A percentile compares a stretch with the other conserved stretches of the same genome.
phyloP scores from a whole-genome alignment of 37 sponge, comb jelly and placozoan genomes.

The Mnemiopsis leidyi region DNA sequence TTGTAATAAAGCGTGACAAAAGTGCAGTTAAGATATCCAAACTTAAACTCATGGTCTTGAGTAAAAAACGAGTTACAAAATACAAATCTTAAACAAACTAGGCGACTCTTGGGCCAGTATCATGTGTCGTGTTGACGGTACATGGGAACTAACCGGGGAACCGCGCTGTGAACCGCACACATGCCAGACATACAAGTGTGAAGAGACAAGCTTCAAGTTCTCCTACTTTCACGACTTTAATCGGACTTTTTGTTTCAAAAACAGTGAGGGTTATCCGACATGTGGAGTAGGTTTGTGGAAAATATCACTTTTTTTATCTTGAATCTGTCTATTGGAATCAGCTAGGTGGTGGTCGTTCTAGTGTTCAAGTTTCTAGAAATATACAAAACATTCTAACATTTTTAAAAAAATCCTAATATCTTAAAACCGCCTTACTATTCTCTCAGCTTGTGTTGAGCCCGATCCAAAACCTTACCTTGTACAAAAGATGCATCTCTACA shows the following conservation, averaged over 20 bases:
- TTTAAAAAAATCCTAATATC: no score
- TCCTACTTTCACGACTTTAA: neutral
- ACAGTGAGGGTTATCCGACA: neutral
- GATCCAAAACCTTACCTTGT: neutral
- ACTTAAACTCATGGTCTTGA: no score
- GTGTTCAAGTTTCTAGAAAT: no score
- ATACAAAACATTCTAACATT: no score
- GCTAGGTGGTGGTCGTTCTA: no score
- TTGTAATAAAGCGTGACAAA: no score
- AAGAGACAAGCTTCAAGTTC: neutral
- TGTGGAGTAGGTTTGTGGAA: neutral
- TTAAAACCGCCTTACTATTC: no score
- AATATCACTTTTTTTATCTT: no score
- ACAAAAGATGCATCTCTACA: neutral
- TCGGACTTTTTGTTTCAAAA: neutral
- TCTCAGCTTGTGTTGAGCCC: neutral
- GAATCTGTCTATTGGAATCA: no score
- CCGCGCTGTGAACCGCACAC: neutral
- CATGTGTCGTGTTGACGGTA: neutral
- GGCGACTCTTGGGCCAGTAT: neutral
- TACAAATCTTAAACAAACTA: no score
- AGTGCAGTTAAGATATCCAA: no score
- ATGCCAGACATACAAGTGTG: neutral
- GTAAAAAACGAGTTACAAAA: no score
- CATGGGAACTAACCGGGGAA: neutral